Percentiles rank a stretch among this genome's conserved stretches.
Evolutionary conservation across 2,888 invertebrate genomes (phyloP).

Genomic region (Caenorhabditis uteleia): DNA sequence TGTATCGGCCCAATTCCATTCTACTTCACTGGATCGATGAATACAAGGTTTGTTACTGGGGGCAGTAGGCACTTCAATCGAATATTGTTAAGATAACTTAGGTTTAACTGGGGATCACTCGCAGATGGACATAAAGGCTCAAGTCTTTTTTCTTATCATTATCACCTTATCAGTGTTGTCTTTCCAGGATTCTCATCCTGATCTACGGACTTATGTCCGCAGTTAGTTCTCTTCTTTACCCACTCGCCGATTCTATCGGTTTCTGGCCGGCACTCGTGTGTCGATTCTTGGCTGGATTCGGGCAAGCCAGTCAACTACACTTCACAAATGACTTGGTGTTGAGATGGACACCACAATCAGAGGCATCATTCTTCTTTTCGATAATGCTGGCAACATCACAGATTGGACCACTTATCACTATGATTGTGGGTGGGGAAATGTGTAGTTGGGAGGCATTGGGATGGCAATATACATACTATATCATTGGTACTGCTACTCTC

Average conservation of each 20-base stretch:
- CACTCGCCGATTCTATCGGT: constrained; percentile 36
- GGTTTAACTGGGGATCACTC: too few relatives aligned
- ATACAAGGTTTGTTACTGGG: constrained; percentile 12
- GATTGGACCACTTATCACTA: constrained; percentile 42
- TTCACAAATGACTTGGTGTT: constrained; percentile 40
- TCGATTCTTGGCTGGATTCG: constrained; percentile 38
- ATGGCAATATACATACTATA: constrained; percentile 39
- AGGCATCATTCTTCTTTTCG: constrained; percentile 44
- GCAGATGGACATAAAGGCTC: too few relatives aligned
- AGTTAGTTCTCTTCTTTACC: constrained; percentile 29
- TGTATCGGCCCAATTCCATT: constrained; percentile 42
- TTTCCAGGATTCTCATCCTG: constrained; percentile 15
- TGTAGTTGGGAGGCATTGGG: constrained; percentile 38
- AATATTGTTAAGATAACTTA: too few relatives aligned
- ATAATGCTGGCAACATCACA: constrained; percentile 43
- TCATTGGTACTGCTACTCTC: constrained; percentile 30
- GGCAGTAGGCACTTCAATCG: too few relatives aligned
- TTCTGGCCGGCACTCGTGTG: constrained; percentile 42
- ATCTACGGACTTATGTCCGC: constrained; percentile 31
- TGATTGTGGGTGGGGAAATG: constrained; percentile 46
- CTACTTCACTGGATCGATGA: constrained; percentile 17
- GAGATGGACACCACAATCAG: constrained; percentile 33
- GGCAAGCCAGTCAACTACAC: constrained; percentile 43
- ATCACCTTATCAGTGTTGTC: neutral
- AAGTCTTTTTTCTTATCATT: neutral